Base-by-base conservation (phyloP, 2,888 invertebrate genomes). In the Tachina fera region DNA sequence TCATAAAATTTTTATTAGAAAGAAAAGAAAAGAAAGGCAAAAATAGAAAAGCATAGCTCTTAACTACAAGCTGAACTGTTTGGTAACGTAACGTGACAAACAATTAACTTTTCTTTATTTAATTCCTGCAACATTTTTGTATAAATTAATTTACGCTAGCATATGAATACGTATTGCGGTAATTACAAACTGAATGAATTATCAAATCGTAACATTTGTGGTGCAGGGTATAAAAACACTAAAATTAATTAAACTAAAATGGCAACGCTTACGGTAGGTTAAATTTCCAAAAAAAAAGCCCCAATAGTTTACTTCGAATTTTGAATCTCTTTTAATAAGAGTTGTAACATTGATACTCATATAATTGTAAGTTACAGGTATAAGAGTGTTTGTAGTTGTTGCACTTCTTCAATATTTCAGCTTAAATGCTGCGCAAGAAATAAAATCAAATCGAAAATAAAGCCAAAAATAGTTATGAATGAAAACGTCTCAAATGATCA, bases 401-500 rank as follows among this genome's bases (percentile, higher is more conserved):
- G 22, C 43, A 11, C 53, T 39, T 43, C 1, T 13, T 31, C 6
- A 31, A 31, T 31, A 31, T 6, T 31, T 31, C 31, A 60, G 22
- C 43, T 75, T 53, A n/a, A 60, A 68, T 31, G 43, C 61, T 43
- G 8, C 14, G 49, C 43, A 41, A 43, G 41, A 49, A 9, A 45
- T 45, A 8, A 43, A 22, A 22, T 9, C 9, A 31, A 39, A 63
- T 19, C 6, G 10, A 16, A 31, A 45, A n/a, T n/a, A 22, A 45
- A 3, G 0, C 53, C 4, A 11, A 53, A 83, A 72, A 61, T 61
- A 58, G 39, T 84, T 84, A 84, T 84, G 79, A 84, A 79, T 84
- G 84, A 84, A 84, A 71, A 65, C 79, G 56, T 43, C 63, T 71
- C 6, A 49, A 60, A 63, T 70, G 22, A 63, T 45, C 53, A 19